Conservation (phyloP, 1,140 invertebrate genomes). For the Caenorhabditis elegans region WBcel235 BX284602.5:6230001-6230500, state of each 20-base stretch:
- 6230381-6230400: neutral
- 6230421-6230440: too few species aligned
- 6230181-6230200: neutral
- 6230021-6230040: neutral
- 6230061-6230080: neutral
- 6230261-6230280: constrained; percentile 22
- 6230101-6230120: neutral
- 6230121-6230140: neutral
- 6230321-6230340: neutral
- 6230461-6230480: too few species aligned
- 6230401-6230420: neutral
- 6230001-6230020: neutral
- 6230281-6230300: constrained; percentile 20
- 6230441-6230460: too few species aligned
- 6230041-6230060: neutral
- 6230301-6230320: neutral
- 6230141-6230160: neutral
- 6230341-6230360: neutral
- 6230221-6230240: neutral
- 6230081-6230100: neutral
- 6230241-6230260: neutral
- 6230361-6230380: neutral
- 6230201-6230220: constrained; percentile 2
- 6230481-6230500: too few species aligned
- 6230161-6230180: neutral